phyloP scores from a whole-genome alignment of 2,888 invertebrate genomes.

The Platycnemis pennipes region DNA sequence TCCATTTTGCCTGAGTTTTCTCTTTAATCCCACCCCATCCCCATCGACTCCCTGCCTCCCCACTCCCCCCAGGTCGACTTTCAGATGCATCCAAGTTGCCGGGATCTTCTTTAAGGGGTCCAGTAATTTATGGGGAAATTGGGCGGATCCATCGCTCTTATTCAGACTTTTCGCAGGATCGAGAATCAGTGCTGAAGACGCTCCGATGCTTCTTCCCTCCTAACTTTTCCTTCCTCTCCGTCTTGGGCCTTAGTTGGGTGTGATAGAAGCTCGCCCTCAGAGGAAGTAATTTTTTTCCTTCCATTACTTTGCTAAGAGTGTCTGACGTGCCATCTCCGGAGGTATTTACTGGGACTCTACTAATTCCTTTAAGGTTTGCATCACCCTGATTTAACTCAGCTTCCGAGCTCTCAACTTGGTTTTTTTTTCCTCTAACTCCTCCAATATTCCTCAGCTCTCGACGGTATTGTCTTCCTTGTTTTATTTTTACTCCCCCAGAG shows the following conservation, averaged over 20 bases:
- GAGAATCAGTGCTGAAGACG: background rate
- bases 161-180: background rate
- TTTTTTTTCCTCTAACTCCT: background rate
- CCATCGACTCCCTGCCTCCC: background rate
- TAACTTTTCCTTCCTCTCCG: background rate
- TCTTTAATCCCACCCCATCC: background rate
- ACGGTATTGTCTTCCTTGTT: background rate
- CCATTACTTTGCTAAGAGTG: background rate
- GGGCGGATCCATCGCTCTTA: conserved; percentile 5
- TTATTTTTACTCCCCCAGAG: too few species aligned
- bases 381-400: background rate
- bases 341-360: background rate
- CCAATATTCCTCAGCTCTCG: background rate
- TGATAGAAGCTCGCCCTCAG: background rate
- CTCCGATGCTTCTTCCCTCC: background rate
- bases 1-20: conserved; percentile 18
- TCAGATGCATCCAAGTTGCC: background rate
- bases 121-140: conserved; percentile 12
- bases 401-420: background rate
- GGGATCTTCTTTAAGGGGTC: background rate
- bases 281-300: background rate
- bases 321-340: background rate
- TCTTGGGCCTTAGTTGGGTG: background rate
- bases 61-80: background rate
- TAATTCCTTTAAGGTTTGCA: background rate